phyloP scores from a whole-genome alignment of 2,888 invertebrate species.

The Amaurobius ferox region DNA sequence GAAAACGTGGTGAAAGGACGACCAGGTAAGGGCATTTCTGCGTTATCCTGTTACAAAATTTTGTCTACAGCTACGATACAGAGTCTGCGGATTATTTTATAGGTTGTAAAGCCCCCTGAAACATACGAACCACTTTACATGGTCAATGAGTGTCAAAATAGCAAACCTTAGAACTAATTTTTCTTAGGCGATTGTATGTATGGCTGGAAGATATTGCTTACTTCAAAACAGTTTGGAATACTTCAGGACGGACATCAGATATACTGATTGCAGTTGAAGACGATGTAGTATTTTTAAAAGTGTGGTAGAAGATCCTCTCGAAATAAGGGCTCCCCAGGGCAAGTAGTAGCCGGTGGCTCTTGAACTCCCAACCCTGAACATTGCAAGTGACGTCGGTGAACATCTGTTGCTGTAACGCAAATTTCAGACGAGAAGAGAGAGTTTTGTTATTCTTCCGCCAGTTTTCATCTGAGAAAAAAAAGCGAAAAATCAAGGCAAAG shows the following conservation, averaged over 20 bases:
- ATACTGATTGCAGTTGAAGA: background rate
- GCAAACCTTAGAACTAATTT: too few species aligned
- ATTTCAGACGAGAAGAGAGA: background rate
- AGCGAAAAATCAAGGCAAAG: too few species aligned
- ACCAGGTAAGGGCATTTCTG: too few species aligned
- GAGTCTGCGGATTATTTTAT: too few species aligned
- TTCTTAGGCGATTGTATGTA: too few species aligned
- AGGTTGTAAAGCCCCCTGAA: too few species aligned
- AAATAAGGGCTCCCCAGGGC: background rate
- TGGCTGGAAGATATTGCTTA: too few species aligned
- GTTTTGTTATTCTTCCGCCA: background rate
- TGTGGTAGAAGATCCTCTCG: background rate
- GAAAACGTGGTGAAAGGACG: too few species aligned
- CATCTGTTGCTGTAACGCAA: background rate
- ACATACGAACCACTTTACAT: too few species aligned
- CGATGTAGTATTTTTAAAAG: background rate
- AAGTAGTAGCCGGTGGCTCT: background rate
- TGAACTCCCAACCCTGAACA: background rate
- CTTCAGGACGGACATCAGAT: background rate
- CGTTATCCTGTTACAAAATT: too few species aligned
- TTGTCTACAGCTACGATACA: too few species aligned
- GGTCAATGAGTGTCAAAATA: too few species aligned
- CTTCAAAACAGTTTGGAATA: background rate
- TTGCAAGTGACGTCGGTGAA: background rate
- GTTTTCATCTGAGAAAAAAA: background rate